Evolutionary conservation across 2,797 vertebrate species (phyloP), one percentile per base, ranked within the genome.

Genomic region (Bradypodion pumilum): DNA sequence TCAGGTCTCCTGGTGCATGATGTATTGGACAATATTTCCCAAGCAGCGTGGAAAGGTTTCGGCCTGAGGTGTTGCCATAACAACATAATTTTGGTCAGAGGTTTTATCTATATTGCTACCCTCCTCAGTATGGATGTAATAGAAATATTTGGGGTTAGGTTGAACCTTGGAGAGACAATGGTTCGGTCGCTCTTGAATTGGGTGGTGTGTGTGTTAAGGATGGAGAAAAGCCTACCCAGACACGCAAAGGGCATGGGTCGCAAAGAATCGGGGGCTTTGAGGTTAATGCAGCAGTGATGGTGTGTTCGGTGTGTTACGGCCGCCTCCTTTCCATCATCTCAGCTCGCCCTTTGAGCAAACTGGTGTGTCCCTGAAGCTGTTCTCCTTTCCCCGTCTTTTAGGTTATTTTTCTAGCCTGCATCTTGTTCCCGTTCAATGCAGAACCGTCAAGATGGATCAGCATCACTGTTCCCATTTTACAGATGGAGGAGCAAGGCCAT

Each of bases 1-100:
- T 91, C 87, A 87, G 84, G 73, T 83, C 85, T 85, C 91, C 81
- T 70, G 68, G 87, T 77, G 86, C 79, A 88, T 90, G 87, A 91
- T 91, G 84, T 89, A 91, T 91, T 83, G 85, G 85, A 80, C 85
- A 83, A 87, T 87, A 87, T 87, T 87, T 87, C 81, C 85, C 81
- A 74, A 42, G 85, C 85, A 70, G 73, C 27, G 81, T 59, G 40
- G 63, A 56, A 81, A 87, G 81, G 81, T 75, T 79, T 83, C 65
- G 77, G 81, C 85, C 85, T 6, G 52, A 83, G 81, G 72, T 76
- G 85, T 87, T 87, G 85, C 85, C 77, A 87, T 87, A 87, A 87
- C 85, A 87, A 83, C 85, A 87, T 87, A 80, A 87, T 87, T 87
- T 87, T 87, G 77, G 81, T 80, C 84, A 85, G 73, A 83, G 74